These are phyloP conservation scores for Abrostola triplasia DNA, from an alignment of 2,888 invertebrate species.

Conservation along the genomic window DNA sequence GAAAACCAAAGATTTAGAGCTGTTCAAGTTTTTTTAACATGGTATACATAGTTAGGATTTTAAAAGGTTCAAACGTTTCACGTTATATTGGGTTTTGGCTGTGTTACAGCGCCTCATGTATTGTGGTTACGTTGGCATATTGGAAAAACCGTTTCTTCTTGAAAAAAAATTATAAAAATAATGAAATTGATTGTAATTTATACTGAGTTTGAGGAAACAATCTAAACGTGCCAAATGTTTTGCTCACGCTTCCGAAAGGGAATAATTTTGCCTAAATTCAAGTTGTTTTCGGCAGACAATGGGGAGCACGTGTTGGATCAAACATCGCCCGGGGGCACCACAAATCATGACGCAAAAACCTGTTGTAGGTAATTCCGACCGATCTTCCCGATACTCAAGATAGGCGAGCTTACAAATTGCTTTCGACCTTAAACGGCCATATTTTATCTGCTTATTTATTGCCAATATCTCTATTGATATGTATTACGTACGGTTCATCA, in stretches of 20 bases:
- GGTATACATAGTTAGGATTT: not conserved
- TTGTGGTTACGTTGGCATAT: not conserved
- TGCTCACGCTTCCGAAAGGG: constrained; percentile 62
- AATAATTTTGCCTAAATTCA: constrained; percentile 81
- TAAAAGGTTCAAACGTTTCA: not conserved
- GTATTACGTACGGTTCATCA: constrained; percentile 55
- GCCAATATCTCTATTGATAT: constrained; percentile 70
- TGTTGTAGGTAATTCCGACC: constrained; percentile 83
- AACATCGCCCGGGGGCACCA: constrained; percentile 81
- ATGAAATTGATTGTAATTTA: constrained; percentile 9
- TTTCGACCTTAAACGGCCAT: constrained; percentile 82
- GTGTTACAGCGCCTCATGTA: not conserved
- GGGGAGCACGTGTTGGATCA: constrained; percentile 81
- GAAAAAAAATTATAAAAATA: constrained; percentile 2
- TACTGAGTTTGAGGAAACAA: constrained; percentile 29
- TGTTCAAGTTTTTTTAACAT: too few species aligned
- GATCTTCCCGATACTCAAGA: constrained; percentile 81
- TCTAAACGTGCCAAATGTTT: constrained; percentile 30
- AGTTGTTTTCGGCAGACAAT: constrained; percentile 77
- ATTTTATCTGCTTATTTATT: constrained; percentile 85
- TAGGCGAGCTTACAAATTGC: constrained; percentile 84
- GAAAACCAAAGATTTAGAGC: not conserved
- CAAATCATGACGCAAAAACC: constrained; percentile 87
- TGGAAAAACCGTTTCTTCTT: constrained; percentile 5
- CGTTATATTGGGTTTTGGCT: not conserved